Evolutionary conservation across 2,888 invertebrate genomes (phyloP), one percentile per base, ranked within the genome.

Genomic region (Scaptomyza polygonia): DNA sequence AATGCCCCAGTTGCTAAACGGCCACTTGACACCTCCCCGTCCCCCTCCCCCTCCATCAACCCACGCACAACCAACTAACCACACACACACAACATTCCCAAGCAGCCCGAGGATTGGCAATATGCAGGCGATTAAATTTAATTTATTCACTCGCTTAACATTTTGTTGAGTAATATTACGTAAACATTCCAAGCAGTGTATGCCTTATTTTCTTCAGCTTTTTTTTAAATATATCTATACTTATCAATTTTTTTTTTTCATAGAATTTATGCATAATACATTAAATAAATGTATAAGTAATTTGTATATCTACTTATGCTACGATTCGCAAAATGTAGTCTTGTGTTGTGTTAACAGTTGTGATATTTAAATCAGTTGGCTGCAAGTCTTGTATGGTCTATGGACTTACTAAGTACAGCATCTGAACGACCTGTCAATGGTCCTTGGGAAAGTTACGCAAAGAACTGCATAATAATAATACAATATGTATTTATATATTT

Each of bases 1-100:
- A 95, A 80, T 99, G 98, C 92, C 95, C 95, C 79, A 94, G 95
- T 69, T 99, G 99, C 92, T 96, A 91, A 34, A 30, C 8, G n/a
- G n/a, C n/a, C n/a, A n/a, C n/a, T n/a, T n/a, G n/a, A n/a, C n/a
- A n/a, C n/a, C n/a, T n/a, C n/a, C n/a, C n/a, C n/a, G n/a, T n/a
- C n/a, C n/a, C n/a, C n/a, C n/a, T n/a, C n/a, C n/a, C n/a, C n/a
- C n/a, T n/a, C n/a, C n/a, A n/a, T n/a, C n/a, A 18, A 12, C 12
- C 16, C 8, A 4, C 5, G 5, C 25, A 25, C 25, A 25, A 25
- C 12, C n/a, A 18, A 7, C n/a, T n/a, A n/a, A n/a, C n/a, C 18
- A 30, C 14, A 14, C 39, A 5, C 32, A 12, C 18, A 16, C n/a
- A 32, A 16, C 8, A 16, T 5, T 18, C 9, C 9, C 21, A 8